Evolutionary conservation across 2,888 invertebrate species (phyloP).

Genomic region (Erebia aethiops): DNA sequence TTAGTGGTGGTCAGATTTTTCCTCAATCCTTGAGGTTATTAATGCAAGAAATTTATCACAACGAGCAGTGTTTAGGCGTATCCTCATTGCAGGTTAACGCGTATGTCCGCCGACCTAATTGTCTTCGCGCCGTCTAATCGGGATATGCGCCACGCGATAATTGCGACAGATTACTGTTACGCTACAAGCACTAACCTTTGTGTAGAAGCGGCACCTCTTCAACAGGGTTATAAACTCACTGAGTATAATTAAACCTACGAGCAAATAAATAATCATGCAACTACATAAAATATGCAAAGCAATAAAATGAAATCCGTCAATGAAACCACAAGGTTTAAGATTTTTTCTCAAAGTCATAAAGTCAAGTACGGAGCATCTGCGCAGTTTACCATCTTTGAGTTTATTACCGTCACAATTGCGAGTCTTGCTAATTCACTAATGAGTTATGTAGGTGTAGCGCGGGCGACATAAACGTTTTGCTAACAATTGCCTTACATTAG

Average conservation of each 20-base stretch:
- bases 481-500: conserved; percentile 66
- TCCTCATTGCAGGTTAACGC: conserved; percentile 82
- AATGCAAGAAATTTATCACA: conserved; percentile 68
- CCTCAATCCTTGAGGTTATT: conserved; percentile 52
- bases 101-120: conserved; percentile 82
- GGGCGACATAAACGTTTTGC: conserved; percentile 75
- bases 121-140: conserved; percentile 79
- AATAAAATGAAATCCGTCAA: background rate
- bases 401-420: conserved; percentile 78
- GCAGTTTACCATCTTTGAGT: conserved; percentile 58
- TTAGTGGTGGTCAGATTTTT: conserved; percentile 30
- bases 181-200: conserved; percentile 35
- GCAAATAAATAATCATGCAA: background rate
- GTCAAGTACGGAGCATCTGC: conserved; percentile 51
- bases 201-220: conserved; percentile 46
- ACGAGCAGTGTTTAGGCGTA: conserved; percentile 76
- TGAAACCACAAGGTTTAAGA: background rate
- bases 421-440: conserved; percentile 80
- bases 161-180: conserved; percentile 72
- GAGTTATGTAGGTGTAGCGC: conserved; percentile 81
- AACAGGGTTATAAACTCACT: background rate
- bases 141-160: conserved; percentile 81
- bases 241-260: background rate
- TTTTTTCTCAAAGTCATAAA: conserved; percentile 21
- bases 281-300: background rate